A percentile compares a stretch with the other conserved stretches of the same genome.
Conservation (phyloP, 2,113 vertebrate species). For the Charina bottae region DNA sequence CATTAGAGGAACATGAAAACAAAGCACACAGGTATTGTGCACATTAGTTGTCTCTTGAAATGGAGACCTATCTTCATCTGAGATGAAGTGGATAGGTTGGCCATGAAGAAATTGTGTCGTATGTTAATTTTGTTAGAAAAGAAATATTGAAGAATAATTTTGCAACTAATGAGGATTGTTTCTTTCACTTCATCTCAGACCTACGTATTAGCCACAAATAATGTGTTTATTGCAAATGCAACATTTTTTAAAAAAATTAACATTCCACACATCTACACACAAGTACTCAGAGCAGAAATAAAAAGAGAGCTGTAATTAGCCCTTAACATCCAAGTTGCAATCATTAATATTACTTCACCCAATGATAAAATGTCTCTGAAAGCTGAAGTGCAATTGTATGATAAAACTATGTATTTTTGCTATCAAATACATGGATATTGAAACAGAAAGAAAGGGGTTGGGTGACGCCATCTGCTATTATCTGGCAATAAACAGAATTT, state of each 20-base stretch:
- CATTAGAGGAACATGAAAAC: neutral
- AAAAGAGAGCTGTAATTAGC: neutral
- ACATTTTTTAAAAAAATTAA: slow-evolving; percentile 21
- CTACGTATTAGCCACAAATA: neutral
- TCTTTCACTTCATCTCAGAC: neutral
- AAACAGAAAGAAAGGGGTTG: slow-evolving; percentile 50
- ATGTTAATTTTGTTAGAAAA: neutral
- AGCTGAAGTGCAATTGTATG: neutral
- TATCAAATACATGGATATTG: slow-evolving; percentile 60
- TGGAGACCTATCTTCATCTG: neutral
- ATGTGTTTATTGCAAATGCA: neutral
- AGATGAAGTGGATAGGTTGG: neutral
- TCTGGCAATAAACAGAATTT: slow-evolving; percentile 58
- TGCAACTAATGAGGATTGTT: neutral
- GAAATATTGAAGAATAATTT: neutral
- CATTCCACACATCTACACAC: neutral
- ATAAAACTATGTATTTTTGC: slow-evolving; percentile 42
- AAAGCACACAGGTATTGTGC: neutral
- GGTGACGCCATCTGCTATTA: slow-evolving; percentile 71
- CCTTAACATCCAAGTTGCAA: neutral
- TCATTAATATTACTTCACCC: neutral
- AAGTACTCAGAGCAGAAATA: neutral
- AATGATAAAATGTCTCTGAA: neutral
- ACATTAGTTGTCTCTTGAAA: neutral
- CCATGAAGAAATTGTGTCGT: neutral